Base-by-base conservation (phyloP, 2,113 vertebrate genomes). In the Polypterus bichir region DNA sequence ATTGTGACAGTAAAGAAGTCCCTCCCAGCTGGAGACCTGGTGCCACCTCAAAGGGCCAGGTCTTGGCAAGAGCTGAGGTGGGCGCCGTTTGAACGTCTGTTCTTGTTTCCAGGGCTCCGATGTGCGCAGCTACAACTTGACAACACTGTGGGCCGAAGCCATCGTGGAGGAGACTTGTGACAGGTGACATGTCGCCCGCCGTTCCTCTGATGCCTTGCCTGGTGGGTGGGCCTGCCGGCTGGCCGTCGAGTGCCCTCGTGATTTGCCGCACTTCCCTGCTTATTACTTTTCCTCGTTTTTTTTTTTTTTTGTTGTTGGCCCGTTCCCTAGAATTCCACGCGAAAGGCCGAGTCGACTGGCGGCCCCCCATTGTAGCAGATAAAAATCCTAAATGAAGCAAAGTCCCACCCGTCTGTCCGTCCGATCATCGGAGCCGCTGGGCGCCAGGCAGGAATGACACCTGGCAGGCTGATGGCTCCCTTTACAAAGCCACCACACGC, bases 71-170 rank as follows among this genome's bases (percentile, higher is more conserved):
- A 27, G 27, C 27, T 27, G 27, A 27, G 27, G 27, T 27, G 27
- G 27, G 27, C 27, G 27, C 27, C 1, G 27, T 27, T 27, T 27
- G 27, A 27, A 60, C 10, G 4, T 53, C 11, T 53, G 45, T 27
- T 7, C 44, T 9, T 54, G 2, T 27, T 47, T 46, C 11, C 10
- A 64, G 63, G 63, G 58, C 5, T 64, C 58, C 10, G 63, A 64
- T 47, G n/a, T 46, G 5, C 49, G 27, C 57, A 57, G 51, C 45
- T 64, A 64, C 51, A 57, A 59, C 47, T 58, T 64, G 6, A 53
- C 58, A 7, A 45, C 11, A 1, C n/a, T 64, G 8, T 64, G 63
- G 63, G 27, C 54, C 46, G 63, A 64, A 55, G 4, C 27, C 5
- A 7, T 44, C 7, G 45, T 5, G 8, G 46, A 59, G 6, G 53